phyloP scores from a whole-genome alignment of 1,140 invertebrate genomes.

The Panonychus citri region DNA sequence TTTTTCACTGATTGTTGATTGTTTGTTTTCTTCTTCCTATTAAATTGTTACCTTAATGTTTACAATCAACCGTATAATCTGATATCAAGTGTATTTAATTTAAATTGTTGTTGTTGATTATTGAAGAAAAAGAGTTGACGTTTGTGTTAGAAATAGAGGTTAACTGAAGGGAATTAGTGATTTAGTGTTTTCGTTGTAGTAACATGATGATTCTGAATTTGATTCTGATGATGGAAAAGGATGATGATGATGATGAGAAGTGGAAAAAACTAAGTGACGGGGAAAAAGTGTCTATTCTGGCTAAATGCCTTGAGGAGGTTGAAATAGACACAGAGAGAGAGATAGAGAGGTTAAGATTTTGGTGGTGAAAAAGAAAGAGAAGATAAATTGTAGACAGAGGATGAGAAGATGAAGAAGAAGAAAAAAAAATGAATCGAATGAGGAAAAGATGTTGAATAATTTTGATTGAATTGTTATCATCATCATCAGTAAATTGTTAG shows the following conservation, averaged over 20 bases:
- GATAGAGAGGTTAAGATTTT: not conserved
- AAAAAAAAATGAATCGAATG: not conserved
- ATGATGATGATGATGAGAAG: not conserved
- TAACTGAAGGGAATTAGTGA: not conserved
- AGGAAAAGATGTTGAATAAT: not conserved
- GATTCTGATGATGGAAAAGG: not conserved
- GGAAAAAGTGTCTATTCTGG: not conserved
- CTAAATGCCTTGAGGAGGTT: not conserved
- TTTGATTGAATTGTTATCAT: not conserved
- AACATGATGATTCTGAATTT: not conserved
- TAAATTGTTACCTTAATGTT: too few species aligned
- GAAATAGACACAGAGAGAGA: conserved; percentile 1
- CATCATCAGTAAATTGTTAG: too few species aligned
- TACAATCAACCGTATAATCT: too few species aligned
- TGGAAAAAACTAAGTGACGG: not conserved
- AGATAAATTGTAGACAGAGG: not conserved
- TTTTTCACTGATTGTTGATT: too few species aligned
- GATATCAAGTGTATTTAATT: too few species aligned
- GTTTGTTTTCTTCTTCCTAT: too few species aligned
- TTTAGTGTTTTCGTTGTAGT: too few species aligned
- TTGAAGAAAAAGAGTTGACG: not conserved
- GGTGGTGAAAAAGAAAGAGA: not conserved
- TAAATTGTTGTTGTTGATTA: not conserved
- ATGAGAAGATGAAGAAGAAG: not conserved
- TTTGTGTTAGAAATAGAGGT: not conserved